These are phyloP conservation scores for Phortica magna DNA, from an alignment of 2,888 invertebrate genomes.

Conservation along the genomic window DNA sequence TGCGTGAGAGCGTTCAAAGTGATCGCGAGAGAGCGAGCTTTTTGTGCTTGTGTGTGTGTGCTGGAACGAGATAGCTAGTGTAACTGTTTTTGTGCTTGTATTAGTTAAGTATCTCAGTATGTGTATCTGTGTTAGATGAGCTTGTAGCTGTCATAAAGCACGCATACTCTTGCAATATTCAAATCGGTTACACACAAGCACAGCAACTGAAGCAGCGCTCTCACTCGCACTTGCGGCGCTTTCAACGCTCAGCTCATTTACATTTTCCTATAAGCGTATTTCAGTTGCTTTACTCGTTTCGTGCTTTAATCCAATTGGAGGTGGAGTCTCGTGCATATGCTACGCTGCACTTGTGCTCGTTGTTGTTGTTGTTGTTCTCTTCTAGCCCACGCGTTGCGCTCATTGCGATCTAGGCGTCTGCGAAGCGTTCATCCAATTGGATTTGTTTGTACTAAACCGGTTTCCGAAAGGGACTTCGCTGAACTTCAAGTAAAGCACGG, in stretches of 20 bases:
- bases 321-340: conserved; percentile 56
- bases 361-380: conserved; percentile 54
- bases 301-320: conserved; percentile 66
- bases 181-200: conserved; percentile 49
- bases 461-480: conserved; percentile 4
- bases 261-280: conserved; percentile 63
- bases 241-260: conserved; percentile 57
- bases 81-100: neutral
- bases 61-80: conserved; percentile 50
- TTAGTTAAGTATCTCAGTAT: neutral
- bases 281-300: conserved; percentile 9
- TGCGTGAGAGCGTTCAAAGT: conserved; percentile 22
- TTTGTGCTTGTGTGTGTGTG: conserved; percentile 2
- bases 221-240: conserved; percentile 42
- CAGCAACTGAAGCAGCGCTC: conserved; percentile 25
- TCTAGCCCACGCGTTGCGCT: conserved; percentile 50
- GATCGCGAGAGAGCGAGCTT: neutral
- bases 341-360: conserved; percentile 6
- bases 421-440: conserved; percentile 64
- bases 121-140: neutral
- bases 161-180: conserved; percentile 52
- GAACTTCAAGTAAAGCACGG: neutral
- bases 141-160: conserved; percentile 28
- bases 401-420: conserved; percentile 46
- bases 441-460: conserved; percentile 48